phyloP scores from a whole-genome alignment of 1,140 invertebrate genomes.

The Polypedilum pembai region DNA sequence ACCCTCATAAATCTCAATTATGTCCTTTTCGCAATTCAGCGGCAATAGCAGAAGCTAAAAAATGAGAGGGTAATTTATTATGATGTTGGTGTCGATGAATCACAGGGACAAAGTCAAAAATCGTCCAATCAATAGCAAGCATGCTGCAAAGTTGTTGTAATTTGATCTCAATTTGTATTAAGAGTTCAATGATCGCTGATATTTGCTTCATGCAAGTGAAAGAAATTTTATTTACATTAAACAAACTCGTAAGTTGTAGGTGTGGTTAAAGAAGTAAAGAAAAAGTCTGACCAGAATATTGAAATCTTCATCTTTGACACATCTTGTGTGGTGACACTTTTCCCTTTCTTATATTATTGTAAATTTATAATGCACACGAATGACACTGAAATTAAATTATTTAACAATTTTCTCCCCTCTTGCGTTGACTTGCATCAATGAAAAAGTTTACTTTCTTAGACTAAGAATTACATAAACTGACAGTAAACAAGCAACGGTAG shows the following conservation, averaged over 20 bases:
- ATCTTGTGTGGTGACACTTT: background rate
- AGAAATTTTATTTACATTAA: background rate
- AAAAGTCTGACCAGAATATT: slow-evolving; percentile 9
- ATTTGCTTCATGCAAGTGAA: background rate
- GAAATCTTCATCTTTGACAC: background rate
- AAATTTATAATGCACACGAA: background rate
- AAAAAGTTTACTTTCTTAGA: too few relatives aligned
- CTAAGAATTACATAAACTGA: too few relatives aligned
- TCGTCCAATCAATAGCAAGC: background rate
- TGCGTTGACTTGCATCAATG: too few relatives aligned
- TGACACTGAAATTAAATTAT: slow-evolving; percentile 6
- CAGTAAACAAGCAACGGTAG: too few relatives aligned
- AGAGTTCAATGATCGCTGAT: background rate
- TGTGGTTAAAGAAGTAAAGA: too few relatives aligned
- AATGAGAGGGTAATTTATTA: too few relatives aligned
- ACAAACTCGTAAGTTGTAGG: background rate
- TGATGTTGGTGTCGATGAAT: too few relatives aligned
- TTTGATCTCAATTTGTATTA: background rate
- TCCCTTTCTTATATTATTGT: background rate
- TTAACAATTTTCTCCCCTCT: slow-evolving; percentile 5
- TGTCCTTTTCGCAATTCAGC: background rate
- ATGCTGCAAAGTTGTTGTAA: background rate
- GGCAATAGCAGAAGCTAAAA: background rate
- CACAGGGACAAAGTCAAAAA: too few relatives aligned
- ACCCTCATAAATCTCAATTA: slow-evolving; percentile 27